Evolutionary conservation across 2,113 vertebrate species (phyloP).

Genomic region (Bungarus multicinctus): DNA sequence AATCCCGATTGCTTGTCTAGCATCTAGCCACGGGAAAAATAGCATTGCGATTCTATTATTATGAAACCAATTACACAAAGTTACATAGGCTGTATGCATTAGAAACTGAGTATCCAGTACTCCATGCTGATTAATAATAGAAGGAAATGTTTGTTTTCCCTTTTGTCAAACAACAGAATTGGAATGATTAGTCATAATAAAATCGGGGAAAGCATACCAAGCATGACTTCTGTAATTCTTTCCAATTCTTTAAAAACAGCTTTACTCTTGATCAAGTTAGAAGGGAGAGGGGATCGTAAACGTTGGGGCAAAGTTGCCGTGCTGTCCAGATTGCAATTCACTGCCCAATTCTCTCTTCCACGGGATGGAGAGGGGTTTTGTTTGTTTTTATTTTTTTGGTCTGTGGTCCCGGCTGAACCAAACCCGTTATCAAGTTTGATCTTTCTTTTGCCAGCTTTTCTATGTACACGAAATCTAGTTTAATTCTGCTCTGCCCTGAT

Average conservation of each 20-base stretch:
- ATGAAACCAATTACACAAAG: neutral
- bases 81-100: neutral
- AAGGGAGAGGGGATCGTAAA: neutral
- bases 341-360: neutral
- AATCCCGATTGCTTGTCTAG: neutral
- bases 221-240: neutral
- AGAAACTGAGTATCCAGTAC: neutral
- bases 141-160: neutral
- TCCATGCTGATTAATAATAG: neutral
- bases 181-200: neutral
- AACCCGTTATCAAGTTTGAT: neutral
- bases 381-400: neutral
- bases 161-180: neutral
- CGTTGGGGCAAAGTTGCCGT: neutral
- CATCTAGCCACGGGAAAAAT: neutral
- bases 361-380: neutral
- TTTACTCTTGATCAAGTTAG: neutral
- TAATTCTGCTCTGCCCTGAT: neutral
- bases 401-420: neutral
- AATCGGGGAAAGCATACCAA: neutral
- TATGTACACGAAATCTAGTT: neutral
- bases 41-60: neutral
- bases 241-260: neutral
- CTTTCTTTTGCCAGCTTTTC: neutral
- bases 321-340: too few species aligned